Evolutionary conservation across 2,888 invertebrate genomes (phyloP).

Genomic region (Drosophila austrosaltans): DNA sequence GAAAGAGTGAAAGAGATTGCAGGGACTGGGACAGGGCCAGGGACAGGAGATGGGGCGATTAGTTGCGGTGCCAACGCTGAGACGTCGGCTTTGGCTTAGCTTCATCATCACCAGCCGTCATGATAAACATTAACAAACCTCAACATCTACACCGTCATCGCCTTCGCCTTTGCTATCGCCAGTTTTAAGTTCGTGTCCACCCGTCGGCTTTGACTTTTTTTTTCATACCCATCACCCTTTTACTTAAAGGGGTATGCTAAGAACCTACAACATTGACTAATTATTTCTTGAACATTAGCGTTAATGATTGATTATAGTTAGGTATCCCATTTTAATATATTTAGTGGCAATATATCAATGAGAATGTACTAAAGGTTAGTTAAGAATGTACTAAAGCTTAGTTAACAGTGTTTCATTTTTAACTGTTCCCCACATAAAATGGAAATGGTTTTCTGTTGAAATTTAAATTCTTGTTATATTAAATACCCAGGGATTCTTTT

Average conservation of each 20-base stretch:
- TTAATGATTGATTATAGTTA: too few species aligned
- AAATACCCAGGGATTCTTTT: too few species aligned
- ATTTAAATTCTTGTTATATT: too few species aligned
- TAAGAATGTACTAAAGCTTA: too few species aligned
- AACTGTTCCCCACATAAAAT: too few species aligned
- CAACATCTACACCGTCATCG: conserved; percentile 72
- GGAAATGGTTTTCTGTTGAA: too few species aligned
- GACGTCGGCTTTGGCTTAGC: conserved; percentile 55
- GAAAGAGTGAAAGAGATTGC: conserved; percentile 41
- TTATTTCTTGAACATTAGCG: too few species aligned
- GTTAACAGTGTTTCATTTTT: too few species aligned
- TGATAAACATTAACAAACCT: conserved; percentile 74
- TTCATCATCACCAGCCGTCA: conserved; percentile 62
- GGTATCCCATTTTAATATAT: too few species aligned
- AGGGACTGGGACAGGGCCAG: conserved; percentile 59
- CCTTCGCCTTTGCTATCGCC: conserved; percentile 44
- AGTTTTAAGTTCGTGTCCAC: conserved; percentile 47
- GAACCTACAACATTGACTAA: neutral
- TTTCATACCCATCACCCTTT: neutral
- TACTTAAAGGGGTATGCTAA: neutral
- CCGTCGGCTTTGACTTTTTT: conserved; percentile 43
- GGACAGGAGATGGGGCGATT: conserved; percentile 70
- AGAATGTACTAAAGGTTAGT: too few species aligned
- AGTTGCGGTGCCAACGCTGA: conserved; percentile 71
- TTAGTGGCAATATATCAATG: too few species aligned